Percentiles rank a stretch among this genome's conserved stretches.
phyloP scores from a whole-genome alignment of 2,888 invertebrate species.

The Crocallis elinguaria region DNA sequence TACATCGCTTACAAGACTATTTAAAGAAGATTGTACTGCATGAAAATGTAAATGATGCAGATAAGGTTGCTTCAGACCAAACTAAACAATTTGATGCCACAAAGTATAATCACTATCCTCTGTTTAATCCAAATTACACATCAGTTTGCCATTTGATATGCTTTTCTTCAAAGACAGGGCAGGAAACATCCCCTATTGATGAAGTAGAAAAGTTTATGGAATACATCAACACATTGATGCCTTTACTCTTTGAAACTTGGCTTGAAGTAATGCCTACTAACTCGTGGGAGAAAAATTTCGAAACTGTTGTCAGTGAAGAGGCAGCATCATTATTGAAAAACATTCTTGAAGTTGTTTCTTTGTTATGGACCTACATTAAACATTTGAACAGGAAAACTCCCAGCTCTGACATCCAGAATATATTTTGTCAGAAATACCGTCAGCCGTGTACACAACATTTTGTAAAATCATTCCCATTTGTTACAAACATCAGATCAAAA shows the following conservation, averaged over 20 bases:
- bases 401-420: constrained; percentile 68
- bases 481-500: constrained; percentile 69
- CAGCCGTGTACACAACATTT: constrained; percentile 83
- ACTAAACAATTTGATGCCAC: constrained; percentile 55
- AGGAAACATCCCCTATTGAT: constrained; percentile 61
- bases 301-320: constrained; percentile 85
- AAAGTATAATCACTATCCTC: constrained; percentile 58
- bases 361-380: constrained; percentile 81
- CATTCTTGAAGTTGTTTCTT: constrained; percentile 85
- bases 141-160: constrained; percentile 68
- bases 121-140: constrained; percentile 62
- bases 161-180: constrained; percentile 70
- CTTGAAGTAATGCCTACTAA: constrained; percentile 88
- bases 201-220: constrained; percentile 82
- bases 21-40: constrained; percentile 63
- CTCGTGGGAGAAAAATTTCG: constrained; percentile 65
- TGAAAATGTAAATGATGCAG: constrained; percentile 49
- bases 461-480: constrained; percentile 85
- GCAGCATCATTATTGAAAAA: constrained; percentile 86
- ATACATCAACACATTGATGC: constrained; percentile 88
- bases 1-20: constrained; percentile 87
- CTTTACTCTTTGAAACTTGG: constrained; percentile 93
- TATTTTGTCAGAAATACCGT: constrained; percentile 82
- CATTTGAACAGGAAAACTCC: constrained; percentile 62
- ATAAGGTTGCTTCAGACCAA: constrained; percentile 37